Evolutionary conservation across 2,888 invertebrate genomes (phyloP), one percentile per base, ranked within the genome.

Genomic region (Drosophila recens): DNA sequence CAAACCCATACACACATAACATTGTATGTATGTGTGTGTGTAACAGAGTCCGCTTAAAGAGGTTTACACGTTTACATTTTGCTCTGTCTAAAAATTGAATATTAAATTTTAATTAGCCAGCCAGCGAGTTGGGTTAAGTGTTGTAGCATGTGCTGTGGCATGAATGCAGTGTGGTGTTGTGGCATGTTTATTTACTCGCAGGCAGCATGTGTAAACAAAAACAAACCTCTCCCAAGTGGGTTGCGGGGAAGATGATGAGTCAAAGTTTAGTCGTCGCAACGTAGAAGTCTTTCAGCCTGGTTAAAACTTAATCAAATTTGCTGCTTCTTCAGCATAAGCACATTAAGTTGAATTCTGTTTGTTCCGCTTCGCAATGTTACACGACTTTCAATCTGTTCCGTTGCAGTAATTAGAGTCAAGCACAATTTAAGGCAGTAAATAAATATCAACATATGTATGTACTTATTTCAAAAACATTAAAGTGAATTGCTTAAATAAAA

Each of bases 41-140:
- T 36, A 27, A 36, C 33, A n/a, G 15, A 46, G 46, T 30, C 42
- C 65, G 61, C 40, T 71, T 75, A 46, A 73, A 79, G 67, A 72
- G 69, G 64, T 36, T 72, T 81, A 13, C 56, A 27, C 65, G 20
- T 56, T 17, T 72, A 57, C 79, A 71, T 66, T 80, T 59, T 46
- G 64, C 70, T 17, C 70, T 52, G 80, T 72, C 75, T 67, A 78
- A 87, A 84, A 76, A 86, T 82, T 67, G 80, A 77, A 84, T 82
- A 82, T 84, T 86, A 86, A 87, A 88, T 88, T 86, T 84, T 86
- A 84, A 87, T 88, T 82, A 87, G 80, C 69, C 45, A 6, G 38
- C 43, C 69, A 43, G n/a, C 58, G 68, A 73, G 78, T 57, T 48
- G 74, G 74, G 69, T 70, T 76, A 78, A 65, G 74, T 65, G 66